Conservation (phyloP, 2,797 vertebrate species). For the Danio jaintianensis region DNA sequence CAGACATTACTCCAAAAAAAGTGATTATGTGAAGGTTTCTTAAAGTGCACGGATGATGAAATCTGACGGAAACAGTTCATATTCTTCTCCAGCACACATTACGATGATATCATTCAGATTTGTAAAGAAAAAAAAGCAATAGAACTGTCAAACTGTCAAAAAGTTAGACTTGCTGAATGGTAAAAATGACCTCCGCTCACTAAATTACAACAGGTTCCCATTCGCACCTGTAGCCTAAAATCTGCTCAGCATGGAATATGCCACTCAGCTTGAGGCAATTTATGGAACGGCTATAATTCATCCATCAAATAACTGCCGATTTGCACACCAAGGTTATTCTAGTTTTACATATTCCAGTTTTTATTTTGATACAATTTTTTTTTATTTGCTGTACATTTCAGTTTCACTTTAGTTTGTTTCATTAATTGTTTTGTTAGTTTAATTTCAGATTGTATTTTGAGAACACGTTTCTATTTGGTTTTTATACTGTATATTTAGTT, state of each 20-base stretch:
- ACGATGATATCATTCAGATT: not conserved
- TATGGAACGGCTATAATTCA: slow-evolving; percentile 2
- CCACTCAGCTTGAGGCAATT: slow-evolving; percentile 16
- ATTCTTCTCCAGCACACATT: slow-evolving; percentile 11
- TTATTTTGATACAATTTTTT: no score
- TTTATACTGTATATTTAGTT: no score
- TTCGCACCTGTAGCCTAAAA: not conserved
- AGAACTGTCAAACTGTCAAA: slow-evolving; percentile 35
- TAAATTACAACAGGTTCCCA: slow-evolving; percentile 1
- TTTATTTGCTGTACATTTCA: no score
- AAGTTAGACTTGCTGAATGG: not conserved
- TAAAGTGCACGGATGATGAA: slow-evolving; percentile 26
- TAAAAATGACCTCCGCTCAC: slow-evolving; percentile 26
- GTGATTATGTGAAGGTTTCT: slow-evolving; percentile 10
- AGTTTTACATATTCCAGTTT: no score
- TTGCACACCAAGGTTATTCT: no score
- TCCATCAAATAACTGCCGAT: slow-evolving; percentile 20
- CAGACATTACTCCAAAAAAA: not conserved
- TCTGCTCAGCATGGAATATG: not conserved
- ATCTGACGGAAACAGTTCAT: slow-evolving; percentile 2
- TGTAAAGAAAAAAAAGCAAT: not conserved
- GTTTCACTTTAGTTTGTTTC: no score
- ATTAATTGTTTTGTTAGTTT: no score
- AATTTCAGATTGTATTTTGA: no score
- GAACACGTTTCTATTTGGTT: no score